These are phyloP conservation scores for Mellilla xanthometata DNA, from an alignment of 2,888 invertebrate genomes.

Conservation along the genomic window DNA sequence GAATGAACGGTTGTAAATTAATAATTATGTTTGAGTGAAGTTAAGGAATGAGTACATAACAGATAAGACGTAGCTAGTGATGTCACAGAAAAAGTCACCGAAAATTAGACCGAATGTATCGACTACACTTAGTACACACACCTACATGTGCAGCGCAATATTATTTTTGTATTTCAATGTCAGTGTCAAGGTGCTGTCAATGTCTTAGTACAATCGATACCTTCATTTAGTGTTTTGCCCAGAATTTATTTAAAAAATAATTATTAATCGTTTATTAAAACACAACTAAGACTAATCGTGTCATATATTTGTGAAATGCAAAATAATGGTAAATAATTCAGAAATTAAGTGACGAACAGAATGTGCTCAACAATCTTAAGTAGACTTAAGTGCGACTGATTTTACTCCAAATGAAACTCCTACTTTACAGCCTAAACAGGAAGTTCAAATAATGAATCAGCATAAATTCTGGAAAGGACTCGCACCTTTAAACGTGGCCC, in stretches of 20 bases:
- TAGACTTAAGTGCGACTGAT: slow-evolving; percentile 31
- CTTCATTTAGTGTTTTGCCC: background rate
- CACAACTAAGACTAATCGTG: too few species aligned
- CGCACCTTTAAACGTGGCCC: slow-evolving; percentile 54
- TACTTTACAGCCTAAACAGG: slow-evolving; percentile 41
- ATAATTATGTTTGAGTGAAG: background rate
- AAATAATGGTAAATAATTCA: background rate
- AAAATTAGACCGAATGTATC: too few species aligned
- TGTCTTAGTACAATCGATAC: background rate
- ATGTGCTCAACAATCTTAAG: slow-evolving; percentile 12
- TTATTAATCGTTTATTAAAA: background rate
- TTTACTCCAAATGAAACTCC: slow-evolving; percentile 44
- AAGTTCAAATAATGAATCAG: slow-evolving; percentile 70
- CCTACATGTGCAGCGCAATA: too few species aligned
- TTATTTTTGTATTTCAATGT: background rate
- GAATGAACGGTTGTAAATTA: slow-evolving; percentile 27
- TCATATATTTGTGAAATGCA: too few species aligned
- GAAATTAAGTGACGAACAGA: slow-evolving; percentile 11
- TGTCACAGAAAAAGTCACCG: too few species aligned
- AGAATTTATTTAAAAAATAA: background rate
- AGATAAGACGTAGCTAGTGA: too few species aligned
- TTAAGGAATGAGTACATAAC: background rate
- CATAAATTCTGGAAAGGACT: slow-evolving; percentile 77
- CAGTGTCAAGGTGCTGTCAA: background rate
- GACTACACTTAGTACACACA: too few species aligned